Conservation (phyloP, 2,797 vertebrate genomes). For the Rhynchonycteris naso region DNA sequence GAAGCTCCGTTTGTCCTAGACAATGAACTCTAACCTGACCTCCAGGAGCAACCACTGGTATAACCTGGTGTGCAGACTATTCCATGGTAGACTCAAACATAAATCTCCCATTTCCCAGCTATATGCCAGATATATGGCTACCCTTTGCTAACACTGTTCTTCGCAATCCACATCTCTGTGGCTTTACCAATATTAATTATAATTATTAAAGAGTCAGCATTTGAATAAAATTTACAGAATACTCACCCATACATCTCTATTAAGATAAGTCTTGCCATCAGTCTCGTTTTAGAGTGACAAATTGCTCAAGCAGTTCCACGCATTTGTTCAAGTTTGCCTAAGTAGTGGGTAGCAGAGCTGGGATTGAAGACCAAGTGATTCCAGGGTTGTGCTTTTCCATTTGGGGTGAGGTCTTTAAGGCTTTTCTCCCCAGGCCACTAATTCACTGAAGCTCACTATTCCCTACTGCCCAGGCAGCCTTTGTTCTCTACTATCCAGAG, state of each 20-base stretch:
- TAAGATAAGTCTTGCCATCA: neutral
- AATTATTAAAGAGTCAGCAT: neutral
- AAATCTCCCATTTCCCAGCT: neutral
- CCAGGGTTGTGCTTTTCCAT: neutral
- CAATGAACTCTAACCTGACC: neutral
- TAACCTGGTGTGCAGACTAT: neutral
- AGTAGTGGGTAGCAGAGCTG: neutral
- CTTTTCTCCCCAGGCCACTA: slow-evolving; percentile 13
- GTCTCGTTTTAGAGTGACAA: neutral
- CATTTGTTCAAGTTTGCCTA: neutral
- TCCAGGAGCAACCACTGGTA: neutral
- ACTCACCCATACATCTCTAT: neutral
- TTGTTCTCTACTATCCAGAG: slow-evolving; percentile 11
- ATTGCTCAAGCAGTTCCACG: neutral
- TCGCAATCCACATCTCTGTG: neutral
- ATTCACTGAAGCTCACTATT: neutral
- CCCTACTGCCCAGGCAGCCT: neutral
- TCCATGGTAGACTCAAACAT: neutral
- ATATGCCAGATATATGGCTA: neutral
- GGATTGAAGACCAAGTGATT: neutral
- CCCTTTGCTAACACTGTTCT: neutral
- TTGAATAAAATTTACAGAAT: neutral
- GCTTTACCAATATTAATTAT: neutral
- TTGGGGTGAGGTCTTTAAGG: neutral
- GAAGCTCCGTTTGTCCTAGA: neutral